Conservation (phyloP, 2,797 vertebrate genomes). For the Bovichtus variegatus region DNA sequence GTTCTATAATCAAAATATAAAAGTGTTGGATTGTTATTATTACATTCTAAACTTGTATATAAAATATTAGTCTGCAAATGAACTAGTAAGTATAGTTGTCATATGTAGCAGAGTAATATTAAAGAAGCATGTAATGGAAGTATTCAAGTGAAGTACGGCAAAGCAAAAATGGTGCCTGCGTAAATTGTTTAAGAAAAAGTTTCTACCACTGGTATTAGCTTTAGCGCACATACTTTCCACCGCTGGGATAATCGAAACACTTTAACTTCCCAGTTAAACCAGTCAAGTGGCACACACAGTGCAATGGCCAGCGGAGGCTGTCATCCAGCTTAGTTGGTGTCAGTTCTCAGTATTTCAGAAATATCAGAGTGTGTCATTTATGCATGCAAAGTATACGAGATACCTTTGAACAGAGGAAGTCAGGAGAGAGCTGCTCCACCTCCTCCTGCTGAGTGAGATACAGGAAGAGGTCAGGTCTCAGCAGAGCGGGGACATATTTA, state of each 20-base stretch:
- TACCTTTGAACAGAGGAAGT: conserved; percentile 15
- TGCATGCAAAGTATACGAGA: neutral
- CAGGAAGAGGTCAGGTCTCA: conserved; percentile 36
- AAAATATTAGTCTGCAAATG: neutral
- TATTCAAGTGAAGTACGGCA: neutral
- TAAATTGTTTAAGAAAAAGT: neutral
- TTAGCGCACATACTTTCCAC: neutral
- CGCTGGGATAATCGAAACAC: no score
- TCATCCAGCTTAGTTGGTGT: neutral
- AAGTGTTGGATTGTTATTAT: no score
- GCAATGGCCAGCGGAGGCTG: neutral
- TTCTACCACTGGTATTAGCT: neutral
- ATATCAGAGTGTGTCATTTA: neutral
- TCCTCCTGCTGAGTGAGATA: neutral
- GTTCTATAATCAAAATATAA: no score
- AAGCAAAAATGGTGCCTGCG: neutral
- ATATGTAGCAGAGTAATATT: no score
- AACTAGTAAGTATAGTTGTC: no score
- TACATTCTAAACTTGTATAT: no score
- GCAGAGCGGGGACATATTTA: conserved; percentile 25
- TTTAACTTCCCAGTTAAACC: neutral
- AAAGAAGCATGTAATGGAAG: neutral
- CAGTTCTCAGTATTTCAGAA: neutral
- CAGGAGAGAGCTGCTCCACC: conserved; percentile 21
- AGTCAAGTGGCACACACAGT: neutral